Evolutionary conservation across 2,888 invertebrate genomes (phyloP).

Genomic region (Plagiodera versicolora): DNA sequence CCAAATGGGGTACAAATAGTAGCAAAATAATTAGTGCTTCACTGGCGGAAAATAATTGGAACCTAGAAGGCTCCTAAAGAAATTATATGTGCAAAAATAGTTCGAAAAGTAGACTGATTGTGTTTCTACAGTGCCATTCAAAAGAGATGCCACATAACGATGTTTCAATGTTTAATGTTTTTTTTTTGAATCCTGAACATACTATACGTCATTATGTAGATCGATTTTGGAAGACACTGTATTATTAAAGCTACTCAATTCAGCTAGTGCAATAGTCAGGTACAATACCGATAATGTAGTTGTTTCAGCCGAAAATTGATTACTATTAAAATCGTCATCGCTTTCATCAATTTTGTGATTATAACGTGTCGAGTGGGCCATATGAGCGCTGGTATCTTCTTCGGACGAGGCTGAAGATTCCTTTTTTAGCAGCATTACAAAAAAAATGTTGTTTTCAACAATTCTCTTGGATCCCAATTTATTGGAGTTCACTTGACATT

Average conservation of each 20-base stretch:
- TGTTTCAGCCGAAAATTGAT: conserved; percentile 52
- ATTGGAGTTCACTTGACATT: too few relatives aligned
- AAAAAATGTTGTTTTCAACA: conserved; percentile 15
- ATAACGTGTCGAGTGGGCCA: conserved; percentile 48
- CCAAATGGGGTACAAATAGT: neutral
- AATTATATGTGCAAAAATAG: neutral
- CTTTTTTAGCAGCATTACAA: conserved; percentile 49
- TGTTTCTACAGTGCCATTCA: neutral
- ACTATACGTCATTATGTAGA: neutral
- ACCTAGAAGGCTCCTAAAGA: neutral
- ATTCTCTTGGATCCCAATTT: neutral
- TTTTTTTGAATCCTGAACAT: too few relatives aligned
- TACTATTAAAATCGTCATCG: conserved; percentile 54
- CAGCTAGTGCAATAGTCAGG: neutral
- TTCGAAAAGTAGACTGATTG: neutral
- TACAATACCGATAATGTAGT: conserved; percentile 50
- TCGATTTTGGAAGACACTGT: neutral
- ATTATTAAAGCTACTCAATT: neutral
- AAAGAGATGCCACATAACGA: neutral
- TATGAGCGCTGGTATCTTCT: conserved; percentile 51
- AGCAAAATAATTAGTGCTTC: neutral
- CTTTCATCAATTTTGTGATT: conserved; percentile 50
- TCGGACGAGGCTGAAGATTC: conserved; percentile 57
- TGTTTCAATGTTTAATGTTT: too few relatives aligned
- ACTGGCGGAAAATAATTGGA: neutral